Base-by-base conservation (phyloP, 2,797 vertebrate species). In the Enteromius treurensis region DNA sequence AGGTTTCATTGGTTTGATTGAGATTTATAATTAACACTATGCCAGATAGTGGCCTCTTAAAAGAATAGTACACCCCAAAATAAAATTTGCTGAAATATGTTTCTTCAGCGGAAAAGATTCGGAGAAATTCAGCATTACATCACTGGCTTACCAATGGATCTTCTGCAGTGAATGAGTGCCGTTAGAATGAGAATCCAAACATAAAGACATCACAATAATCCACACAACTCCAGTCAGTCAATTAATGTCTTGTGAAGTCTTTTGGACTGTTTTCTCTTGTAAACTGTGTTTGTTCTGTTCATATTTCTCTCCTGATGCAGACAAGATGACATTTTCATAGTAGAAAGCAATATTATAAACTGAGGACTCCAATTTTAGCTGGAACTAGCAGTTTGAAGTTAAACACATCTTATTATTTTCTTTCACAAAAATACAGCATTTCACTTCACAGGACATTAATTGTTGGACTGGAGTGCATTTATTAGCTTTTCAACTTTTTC, bases 11-110 rank as follows among this genome's bases (percentile, higher is more conserved):
- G 14, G 21, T 23, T 70, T 65, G 55, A 49, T 9, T 79, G 14
- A 75, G 21, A 51, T 45, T 34, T 45, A 40, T 53, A 49, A 42
- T 37, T 83, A 8, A 82, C 82, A 62, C 58, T 60, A 69, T 29
- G 19, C 67, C 53, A 21, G 13, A 37, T 62, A 47, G 23, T 26
- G 34, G 29, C 2, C 5, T 40, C 32, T 49, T 51, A 53, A 67
- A 34, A 17, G 14, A 64, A 32, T 32, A 64, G 62, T 64, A 32
- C 62, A 32, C 62, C 14, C 15, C 29, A 64, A 17, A 64, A 64
- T 32, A 6, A 64, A 32, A 32, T 62, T 29, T 29, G 23, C 23
- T 62, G 4, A 26, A 62, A 62, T 32, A 5, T 17, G 60, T 32
- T 64, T 64, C 60, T 64, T 64, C 60, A 64, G 17, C 1, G 6